Base-by-base conservation (phyloP, 2,888 invertebrate species). In the Ectropis crepuscularia region DNA sequence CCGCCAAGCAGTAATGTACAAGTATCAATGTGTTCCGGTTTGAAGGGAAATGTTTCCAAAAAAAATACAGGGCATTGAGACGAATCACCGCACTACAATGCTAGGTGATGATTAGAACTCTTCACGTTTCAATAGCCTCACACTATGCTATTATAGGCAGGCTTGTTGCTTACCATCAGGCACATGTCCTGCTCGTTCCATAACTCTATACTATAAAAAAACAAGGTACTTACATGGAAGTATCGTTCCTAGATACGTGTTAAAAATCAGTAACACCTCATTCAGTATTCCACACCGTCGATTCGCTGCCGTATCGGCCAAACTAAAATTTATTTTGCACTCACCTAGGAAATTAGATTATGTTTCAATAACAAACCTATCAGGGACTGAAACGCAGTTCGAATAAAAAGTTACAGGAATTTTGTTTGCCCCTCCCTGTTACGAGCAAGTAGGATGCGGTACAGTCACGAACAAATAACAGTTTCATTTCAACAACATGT, bases 291-390 rank as follows among this genome's bases (percentile, higher is more conserved):
- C 65, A 58, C 67, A 62, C 70, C 60, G 59, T 61, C 65, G 62
- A 62, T 66, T 64, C 74, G 69, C 71, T 70, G 65, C 69, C 66
- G 74, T 78, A 80, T 82, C 79, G 74, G 68, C 68, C 65, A 72
- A 77, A 80, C 83, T 75, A 81, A 85, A 84, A 83, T 86, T 82
- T 86, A 83, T 86, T 85, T 85, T 75, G 74, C 79, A 76, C 80
- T 81, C 77, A 79, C 81, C 80, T 77, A 73, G 80, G 80, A 85
- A 87, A 87, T 81, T 79, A 78, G 83, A 86, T 87, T 86, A 87
- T 84, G 78, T 83, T 85, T 82, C 84, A 84, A 86, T 87, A 86
- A 85, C 87, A 85, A 80, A 81, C 80, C 75, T 81, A 82, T 80
- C 77, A 81, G 74, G 71, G 63, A 68, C 70, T 76, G 78, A 75